phyloP scores from a whole-genome alignment of 92 coral and sea anemone species.

The Phenganax stokvisi region DNA sequence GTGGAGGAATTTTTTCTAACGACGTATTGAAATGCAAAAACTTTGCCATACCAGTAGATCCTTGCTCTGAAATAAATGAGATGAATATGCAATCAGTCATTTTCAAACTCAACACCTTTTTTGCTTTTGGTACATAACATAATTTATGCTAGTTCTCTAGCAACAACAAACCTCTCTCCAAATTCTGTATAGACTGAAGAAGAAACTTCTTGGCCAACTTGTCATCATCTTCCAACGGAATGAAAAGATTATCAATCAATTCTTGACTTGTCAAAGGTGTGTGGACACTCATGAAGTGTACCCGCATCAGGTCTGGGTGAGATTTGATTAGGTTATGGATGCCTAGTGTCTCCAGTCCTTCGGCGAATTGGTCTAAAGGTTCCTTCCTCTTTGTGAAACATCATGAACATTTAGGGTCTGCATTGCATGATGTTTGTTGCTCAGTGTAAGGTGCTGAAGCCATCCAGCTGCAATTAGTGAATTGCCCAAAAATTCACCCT shows the following conservation, averaged over 20 bases:
- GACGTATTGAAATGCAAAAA: slow-evolving; percentile 30
- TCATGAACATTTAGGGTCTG: background rate
- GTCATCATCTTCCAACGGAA: slow-evolving; percentile 18
- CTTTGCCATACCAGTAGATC: slow-evolving; percentile 37
- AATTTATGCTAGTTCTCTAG: too few species aligned
- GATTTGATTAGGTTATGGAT: background rate
- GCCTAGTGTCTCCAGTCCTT: background rate
- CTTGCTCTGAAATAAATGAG: slow-evolving; percentile 34
- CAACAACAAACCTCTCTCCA: slow-evolving; percentile 22
- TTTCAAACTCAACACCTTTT: background rate
- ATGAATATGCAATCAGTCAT: slow-evolving; percentile 11
- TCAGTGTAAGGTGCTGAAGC: background rate
- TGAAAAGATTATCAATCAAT: slow-evolving; percentile 13
- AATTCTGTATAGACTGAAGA: slow-evolving; percentile 18
- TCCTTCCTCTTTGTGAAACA: background rate
- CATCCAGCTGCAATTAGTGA: slow-evolving; percentile 5
- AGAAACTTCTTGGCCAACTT: slow-evolving; percentile 31
- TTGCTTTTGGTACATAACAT: background rate
- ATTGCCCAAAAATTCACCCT: too few species aligned
- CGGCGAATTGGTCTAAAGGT: background rate
- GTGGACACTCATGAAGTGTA: background rate
- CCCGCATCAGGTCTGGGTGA: background rate
- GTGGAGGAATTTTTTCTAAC: slow-evolving; percentile 38
- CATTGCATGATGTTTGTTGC: slow-evolving; percentile 1
- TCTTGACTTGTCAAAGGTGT: slow-evolving; percentile 41